Evolutionary conservation across 2,888 invertebrate genomes (phyloP).

Genomic region (Cheilosia variabilis): DNA sequence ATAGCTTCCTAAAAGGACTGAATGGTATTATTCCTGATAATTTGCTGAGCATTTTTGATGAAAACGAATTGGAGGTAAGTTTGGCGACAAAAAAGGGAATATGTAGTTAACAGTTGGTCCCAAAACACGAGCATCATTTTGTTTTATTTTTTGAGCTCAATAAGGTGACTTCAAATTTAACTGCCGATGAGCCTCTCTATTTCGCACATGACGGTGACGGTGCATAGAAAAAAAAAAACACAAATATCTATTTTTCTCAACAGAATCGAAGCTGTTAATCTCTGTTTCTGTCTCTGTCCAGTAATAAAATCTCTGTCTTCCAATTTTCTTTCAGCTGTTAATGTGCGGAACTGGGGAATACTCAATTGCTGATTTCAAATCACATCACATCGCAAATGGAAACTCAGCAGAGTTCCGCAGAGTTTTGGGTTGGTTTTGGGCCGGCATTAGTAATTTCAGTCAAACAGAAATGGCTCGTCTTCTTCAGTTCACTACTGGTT

Average conservation of each 20-base stretch:
- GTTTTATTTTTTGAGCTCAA: too few species aligned
- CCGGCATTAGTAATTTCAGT: conserved; percentile 93
- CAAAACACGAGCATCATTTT: too few species aligned
- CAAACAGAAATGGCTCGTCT: conserved; percentile 96
- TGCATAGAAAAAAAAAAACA: too few species aligned
- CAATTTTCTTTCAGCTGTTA: conserved; percentile 87
- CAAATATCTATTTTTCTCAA: too few species aligned
- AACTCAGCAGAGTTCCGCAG: conserved; percentile 92
- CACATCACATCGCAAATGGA: conserved; percentile 94
- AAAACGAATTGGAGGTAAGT: conserved; percentile 95
- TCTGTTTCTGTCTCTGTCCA: too few species aligned
- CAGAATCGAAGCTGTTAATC: too few species aligned
- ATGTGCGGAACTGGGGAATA: conserved; percentile 97
- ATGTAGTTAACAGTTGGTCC: too few species aligned
- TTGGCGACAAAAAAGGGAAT: too few species aligned
- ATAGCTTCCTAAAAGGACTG: conserved; percentile 94
- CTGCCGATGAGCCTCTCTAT: too few species aligned
- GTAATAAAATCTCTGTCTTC: too few species aligned
- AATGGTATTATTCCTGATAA: conserved; percentile 96
- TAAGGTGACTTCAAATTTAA: too few species aligned
- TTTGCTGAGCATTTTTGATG: conserved; percentile 96
- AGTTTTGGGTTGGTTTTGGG: conserved; percentile 96
- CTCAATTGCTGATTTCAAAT: conserved; percentile 94
- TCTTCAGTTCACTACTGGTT: conserved; percentile 96
- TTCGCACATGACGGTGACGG: too few species aligned